These are phyloP conservation scores for Noctuana brunneofusca DNA, from an alignment of 2,888 invertebrate genomes.

Conservation along the genomic window DNA sequence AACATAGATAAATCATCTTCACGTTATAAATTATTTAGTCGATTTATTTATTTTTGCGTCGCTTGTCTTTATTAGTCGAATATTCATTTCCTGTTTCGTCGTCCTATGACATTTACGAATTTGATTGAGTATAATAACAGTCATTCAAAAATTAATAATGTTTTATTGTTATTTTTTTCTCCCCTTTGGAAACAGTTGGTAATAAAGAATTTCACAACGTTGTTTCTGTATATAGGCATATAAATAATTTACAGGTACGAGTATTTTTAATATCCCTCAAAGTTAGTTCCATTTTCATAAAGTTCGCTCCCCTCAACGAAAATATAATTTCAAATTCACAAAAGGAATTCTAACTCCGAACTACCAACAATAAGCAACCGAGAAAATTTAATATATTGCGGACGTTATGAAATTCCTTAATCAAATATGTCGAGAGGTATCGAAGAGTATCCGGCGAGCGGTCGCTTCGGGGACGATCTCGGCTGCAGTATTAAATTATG, in stretches of 20 bases:
- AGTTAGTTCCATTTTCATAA: not conserved
- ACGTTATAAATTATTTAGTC: not conserved
- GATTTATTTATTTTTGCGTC: slow-evolving; percentile 3
- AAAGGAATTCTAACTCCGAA: not conserved
- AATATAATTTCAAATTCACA: slow-evolving; percentile 1
- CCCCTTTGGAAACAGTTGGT: too few relatives aligned
- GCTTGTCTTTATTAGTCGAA: too few relatives aligned
- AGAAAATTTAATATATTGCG: slow-evolving; percentile 20
- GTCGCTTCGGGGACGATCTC: slow-evolving; percentile 47
- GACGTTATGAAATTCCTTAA: slow-evolving; percentile 22
- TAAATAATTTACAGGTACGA: too few relatives aligned
- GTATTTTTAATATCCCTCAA: not conserved
- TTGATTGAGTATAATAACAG: too few relatives aligned
- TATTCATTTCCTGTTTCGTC: too few relatives aligned
- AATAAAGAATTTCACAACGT: too few relatives aligned
- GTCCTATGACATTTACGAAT: too few relatives aligned
- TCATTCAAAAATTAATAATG: too few relatives aligned
- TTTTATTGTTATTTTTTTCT: too few relatives aligned
- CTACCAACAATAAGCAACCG: not conserved
- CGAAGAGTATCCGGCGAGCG: slow-evolving; percentile 24
- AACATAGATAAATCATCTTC: not conserved
- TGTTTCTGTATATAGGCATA: too few relatives aligned
- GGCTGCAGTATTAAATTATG: slow-evolving; percentile 74
- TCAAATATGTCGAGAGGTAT: slow-evolving; percentile 10
- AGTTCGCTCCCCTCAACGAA: not conserved